These are phyloP conservation scores for Chaenocephalus aceratus DNA, from an alignment of 2,113 vertebrate species.

Conservation along the genomic window DNA sequence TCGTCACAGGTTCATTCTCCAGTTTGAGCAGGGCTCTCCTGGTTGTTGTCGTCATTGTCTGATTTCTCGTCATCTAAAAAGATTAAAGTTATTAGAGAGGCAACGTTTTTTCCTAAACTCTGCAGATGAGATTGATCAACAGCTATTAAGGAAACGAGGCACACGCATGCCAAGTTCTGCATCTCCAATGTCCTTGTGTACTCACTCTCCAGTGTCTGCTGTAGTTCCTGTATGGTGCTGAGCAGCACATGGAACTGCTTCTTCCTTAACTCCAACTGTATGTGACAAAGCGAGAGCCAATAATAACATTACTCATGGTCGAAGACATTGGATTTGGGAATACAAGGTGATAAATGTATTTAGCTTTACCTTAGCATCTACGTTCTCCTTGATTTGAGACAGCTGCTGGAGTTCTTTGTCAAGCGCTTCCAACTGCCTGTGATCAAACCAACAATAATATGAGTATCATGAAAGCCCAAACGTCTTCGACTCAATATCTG, in stretches of 20 bases:
- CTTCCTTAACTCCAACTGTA: slow-evolving; percentile 94
- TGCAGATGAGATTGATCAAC: not conserved
- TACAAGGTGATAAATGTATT: not conserved
- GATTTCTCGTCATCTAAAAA: slow-evolving; percentile 94
- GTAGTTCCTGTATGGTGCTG: slow-evolving; percentile 97
- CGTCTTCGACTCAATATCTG: not conserved
- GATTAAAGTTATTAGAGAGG: slow-evolving; percentile 21
- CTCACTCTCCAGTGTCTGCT: slow-evolving; percentile 98
- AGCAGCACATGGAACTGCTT: slow-evolving; percentile 98
- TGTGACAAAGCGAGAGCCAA: not conserved
- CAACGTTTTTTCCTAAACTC: not conserved
- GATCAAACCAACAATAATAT: slow-evolving; percentile 16
- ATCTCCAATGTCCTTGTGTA: slow-evolving; percentile 24
- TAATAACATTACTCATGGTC: not conserved
- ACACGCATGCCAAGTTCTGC: not conserved
- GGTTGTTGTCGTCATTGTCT: slow-evolving; percentile 90
- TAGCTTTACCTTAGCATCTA: slow-evolving; percentile 93
- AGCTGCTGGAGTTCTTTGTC: slow-evolving; percentile 97
- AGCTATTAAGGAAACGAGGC: not conserved
- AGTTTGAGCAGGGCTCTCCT: slow-evolving; percentile 87
- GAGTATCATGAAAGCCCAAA: not conserved
- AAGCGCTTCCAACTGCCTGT: slow-evolving; percentile 93
- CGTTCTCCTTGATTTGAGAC: slow-evolving; percentile 96
- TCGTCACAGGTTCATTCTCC: slow-evolving; percentile 77
- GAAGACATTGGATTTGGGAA: not conserved